Percentiles rank a stretch among this genome's conserved stretches.
Conservation (phyloP, 1,140 invertebrate genomes). For the Drosophila murphyi region DNA sequence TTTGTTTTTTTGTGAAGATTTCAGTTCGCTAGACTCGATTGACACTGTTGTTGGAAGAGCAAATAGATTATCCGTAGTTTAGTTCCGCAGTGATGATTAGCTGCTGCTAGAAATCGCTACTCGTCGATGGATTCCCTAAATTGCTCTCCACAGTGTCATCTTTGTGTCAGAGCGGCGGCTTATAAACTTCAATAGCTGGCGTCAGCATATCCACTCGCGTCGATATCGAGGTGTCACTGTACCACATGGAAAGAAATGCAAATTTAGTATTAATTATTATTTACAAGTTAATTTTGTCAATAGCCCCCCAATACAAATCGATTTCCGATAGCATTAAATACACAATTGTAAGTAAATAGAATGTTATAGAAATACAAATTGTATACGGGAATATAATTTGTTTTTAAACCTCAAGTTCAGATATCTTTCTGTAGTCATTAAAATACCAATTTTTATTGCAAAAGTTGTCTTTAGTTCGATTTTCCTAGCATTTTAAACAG, state of each 20-base stretch:
- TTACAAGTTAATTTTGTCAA: too few relatives aligned
- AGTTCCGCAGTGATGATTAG: conserved; percentile 74
- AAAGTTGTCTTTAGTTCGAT: too few relatives aligned
- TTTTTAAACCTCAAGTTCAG: too few relatives aligned
- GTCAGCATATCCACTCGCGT: conserved; percentile 87
- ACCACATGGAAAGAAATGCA: conserved; percentile 61
- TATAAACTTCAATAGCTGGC: conserved; percentile 86
- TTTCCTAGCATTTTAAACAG: too few relatives aligned
- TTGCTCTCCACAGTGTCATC: conserved; percentile 88
- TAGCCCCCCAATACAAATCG: too few relatives aligned
- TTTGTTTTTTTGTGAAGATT: conserved; percentile 37
- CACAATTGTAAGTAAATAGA: too few relatives aligned
- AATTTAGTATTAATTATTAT: conserved; percentile 1
- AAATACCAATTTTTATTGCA: too few relatives aligned
- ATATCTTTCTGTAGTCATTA: too few relatives aligned
- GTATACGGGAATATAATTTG: too few relatives aligned
- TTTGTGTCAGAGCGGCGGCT: conserved; percentile 88
- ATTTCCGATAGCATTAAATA: too few relatives aligned
- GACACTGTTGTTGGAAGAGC: conserved; percentile 84
- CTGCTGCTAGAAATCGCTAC: conserved; percentile 84
- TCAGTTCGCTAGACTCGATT: conserved; percentile 70
- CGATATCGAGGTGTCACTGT: conserved; percentile 88
- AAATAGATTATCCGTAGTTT: conserved; percentile 84
- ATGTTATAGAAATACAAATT: too few relatives aligned
- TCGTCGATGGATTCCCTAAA: conserved; percentile 85